phyloP scores from a whole-genome alignment of 1,140 invertebrate species.

The Saccostrea glomerata region DNA sequence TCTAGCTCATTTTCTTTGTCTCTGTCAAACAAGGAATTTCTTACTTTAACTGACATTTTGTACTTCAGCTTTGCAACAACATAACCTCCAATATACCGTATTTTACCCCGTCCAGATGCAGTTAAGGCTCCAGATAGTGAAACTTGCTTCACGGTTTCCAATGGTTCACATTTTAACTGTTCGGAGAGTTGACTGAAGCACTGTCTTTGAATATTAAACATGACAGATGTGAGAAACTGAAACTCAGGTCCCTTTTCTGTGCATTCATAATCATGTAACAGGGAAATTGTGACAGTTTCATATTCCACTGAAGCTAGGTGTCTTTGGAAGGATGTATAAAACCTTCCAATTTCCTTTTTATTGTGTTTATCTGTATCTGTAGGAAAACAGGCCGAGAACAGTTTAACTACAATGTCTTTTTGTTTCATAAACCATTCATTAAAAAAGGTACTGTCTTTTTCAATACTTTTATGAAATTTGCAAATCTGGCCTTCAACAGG shows the following conservation, averaged over 20 bases:
- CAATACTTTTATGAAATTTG: not conserved
- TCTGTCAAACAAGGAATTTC: not conserved
- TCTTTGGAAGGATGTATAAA: conserved; percentile 22
- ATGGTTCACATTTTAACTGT: not conserved
- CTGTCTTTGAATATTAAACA: conserved; percentile 37
- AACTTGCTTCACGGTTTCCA: not conserved
- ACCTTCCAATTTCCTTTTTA: conserved; percentile 13
- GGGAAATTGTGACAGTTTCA: not conserved
- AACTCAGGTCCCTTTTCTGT: not conserved
- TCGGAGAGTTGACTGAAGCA: not conserved
- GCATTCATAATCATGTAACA: not conserved
- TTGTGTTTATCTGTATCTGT: not conserved
- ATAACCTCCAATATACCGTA: conserved; percentile 48
- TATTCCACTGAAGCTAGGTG: conserved; percentile 17
- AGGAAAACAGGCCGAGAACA: not conserved
- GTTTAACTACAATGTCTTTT: not conserved
- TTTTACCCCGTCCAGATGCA: conserved; percentile 33
- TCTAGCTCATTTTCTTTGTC: not conserved
- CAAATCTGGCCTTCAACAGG: not conserved
- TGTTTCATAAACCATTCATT: conserved; percentile 23
- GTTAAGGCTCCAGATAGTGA: not conserved
- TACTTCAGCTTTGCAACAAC: conserved; percentile 45
- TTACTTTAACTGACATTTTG: conserved; percentile 8
- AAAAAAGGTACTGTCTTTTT: not conserved
- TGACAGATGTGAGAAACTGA: not conserved